Conservation (phyloP, 2,113 vertebrate species). For the Alethe diademata region DNA sequence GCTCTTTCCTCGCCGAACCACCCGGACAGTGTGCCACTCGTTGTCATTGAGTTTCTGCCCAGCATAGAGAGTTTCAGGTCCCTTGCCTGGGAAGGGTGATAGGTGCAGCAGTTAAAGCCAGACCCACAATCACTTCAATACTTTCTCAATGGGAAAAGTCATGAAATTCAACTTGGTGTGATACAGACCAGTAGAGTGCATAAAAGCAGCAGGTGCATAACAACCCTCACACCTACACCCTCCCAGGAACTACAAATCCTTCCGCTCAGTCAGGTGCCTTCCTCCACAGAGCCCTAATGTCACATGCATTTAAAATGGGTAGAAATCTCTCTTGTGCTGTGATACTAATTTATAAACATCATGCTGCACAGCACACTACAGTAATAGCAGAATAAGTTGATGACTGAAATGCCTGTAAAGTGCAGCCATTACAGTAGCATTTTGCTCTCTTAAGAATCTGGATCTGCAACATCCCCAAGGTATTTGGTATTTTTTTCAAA, state of each 20-base stretch:
- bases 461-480: background rate
- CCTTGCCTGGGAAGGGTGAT: constrained; percentile 85
- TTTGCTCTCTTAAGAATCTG: background rate
- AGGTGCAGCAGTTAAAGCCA: constrained; percentile 54
- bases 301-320: background rate
- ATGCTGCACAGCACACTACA: background rate
- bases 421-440: background rate
- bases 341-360: background rate
- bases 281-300: background rate
- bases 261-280: background rate
- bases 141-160: background rate
- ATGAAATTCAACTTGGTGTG: constrained; percentile 73
- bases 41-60: constrained; percentile 98
- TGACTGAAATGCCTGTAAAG: background rate
- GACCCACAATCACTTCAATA: background rate
- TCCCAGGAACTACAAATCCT: background rate
- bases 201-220: background rate
- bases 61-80: constrained; percentile 93
- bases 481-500: background rate
- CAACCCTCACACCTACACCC: background rate
- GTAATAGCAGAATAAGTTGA: background rate
- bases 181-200: background rate
- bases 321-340: background rate
- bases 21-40: constrained; percentile 94
- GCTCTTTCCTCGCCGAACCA: constrained; percentile 91